Percentiles rank a stretch among this genome's conserved stretches.
phyloP scores from a whole-genome alignment of 1,140 invertebrate species.

The Euglossa dilemma region DNA sequence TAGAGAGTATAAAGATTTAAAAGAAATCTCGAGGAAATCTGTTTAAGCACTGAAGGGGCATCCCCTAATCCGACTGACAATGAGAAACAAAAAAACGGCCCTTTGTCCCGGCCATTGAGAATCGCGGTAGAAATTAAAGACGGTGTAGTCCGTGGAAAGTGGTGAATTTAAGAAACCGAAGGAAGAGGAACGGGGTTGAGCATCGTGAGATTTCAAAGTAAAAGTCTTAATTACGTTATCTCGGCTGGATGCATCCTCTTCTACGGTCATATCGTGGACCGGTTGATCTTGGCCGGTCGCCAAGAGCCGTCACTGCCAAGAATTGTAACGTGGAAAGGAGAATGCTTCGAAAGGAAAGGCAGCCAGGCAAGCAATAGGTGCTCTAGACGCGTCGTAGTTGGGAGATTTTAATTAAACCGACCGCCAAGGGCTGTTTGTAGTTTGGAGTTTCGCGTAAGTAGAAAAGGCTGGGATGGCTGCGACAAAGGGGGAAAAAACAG shows the following conservation, averaged over 20 bases:
- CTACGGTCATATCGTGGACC: slow-evolving; percentile 67
- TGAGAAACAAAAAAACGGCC: neutral
- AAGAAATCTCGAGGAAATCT: slow-evolving; percentile 31
- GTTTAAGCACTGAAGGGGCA: slow-evolving; percentile 10
- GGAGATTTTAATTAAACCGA: slow-evolving; percentile 76
- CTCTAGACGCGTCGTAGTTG: slow-evolving; percentile 56
- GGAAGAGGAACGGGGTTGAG: slow-evolving; percentile 1
- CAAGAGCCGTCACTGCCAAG: slow-evolving; percentile 73
- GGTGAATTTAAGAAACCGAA: slow-evolving; percentile 10
- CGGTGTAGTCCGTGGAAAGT: neutral
- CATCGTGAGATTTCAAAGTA: slow-evolving; percentile 63
- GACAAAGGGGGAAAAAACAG: neutral
- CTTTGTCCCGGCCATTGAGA: neutral
- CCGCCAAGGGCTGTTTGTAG: slow-evolving; percentile 67
- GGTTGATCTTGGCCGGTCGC: slow-evolving; percentile 70
- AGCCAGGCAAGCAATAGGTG: slow-evolving; percentile 37
- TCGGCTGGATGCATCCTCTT: slow-evolving; percentile 71
- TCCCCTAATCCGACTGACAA: neutral
- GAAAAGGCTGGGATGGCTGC: slow-evolving; percentile 16
- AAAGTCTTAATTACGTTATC: slow-evolving; percentile 78
- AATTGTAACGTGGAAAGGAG: slow-evolving; percentile 66
- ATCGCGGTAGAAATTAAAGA: slow-evolving; percentile 22
- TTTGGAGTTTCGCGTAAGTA: slow-evolving; percentile 52
- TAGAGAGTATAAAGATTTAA: neutral
- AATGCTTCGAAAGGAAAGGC: slow-evolving; percentile 47